Percentiles rank a stretch among this genome's conserved stretches.
These are phyloP conservation scores for Polyommatus iphigenia DNA, from an alignment of 2,888 invertebrate species.

Conservation along the genomic window DNA sequence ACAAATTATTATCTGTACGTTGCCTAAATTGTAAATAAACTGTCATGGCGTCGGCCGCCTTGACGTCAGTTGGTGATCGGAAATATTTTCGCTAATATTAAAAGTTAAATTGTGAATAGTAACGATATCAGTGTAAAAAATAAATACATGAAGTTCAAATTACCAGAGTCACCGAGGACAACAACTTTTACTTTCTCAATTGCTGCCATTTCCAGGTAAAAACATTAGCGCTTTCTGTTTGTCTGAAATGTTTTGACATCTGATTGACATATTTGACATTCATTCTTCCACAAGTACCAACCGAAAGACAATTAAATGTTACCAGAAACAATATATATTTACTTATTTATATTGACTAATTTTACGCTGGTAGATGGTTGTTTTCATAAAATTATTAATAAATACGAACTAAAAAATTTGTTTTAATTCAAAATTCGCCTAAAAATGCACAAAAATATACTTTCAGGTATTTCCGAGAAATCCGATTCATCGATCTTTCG, in stretches of 20 bases:
- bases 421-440: neutral
- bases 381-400: too few species aligned
- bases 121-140: constrained; percentile 46
- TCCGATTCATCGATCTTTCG: neutral
- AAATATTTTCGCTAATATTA: constrained; percentile 16
- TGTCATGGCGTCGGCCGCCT: constrained; percentile 62
- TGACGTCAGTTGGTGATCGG: constrained; percentile 53
- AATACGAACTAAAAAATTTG: neutral
- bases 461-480: neutral
- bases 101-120: constrained; percentile 21
- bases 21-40: constrained; percentile 17
- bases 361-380: neutral
- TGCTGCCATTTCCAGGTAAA: constrained; percentile 84
- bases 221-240: constrained; percentile 47
- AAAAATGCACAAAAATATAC: neutral
- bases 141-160: constrained; percentile 47
- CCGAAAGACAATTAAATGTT: constrained; percentile 36
- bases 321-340: constrained; percentile 31
- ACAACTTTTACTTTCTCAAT: constrained; percentile 95
- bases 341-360: neutral
- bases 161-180: constrained; percentile 95
- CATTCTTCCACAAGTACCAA: constrained; percentile 35
- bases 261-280: constrained; percentile 36
- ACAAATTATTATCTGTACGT: neutral
- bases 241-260: constrained; percentile 44